Conservation (phyloP, 2,888 invertebrate species). For the Drosophila mimica region DNA sequence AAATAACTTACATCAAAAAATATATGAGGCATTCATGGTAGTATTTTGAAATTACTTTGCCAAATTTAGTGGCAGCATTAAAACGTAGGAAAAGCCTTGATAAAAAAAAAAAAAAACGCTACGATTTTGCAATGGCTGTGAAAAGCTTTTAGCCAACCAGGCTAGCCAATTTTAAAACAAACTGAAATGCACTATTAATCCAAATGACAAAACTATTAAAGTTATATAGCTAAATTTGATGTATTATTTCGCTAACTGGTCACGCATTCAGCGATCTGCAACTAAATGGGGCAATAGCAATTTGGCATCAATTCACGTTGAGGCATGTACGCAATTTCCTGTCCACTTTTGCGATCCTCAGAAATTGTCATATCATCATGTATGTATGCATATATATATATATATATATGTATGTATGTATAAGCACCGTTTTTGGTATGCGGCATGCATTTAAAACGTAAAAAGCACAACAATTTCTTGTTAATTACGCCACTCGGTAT, state of each 20-base stretch:
- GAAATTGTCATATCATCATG: constrained; percentile 23
- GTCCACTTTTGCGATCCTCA: constrained; percentile 27
- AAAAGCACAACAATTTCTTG: constrained; percentile 50
- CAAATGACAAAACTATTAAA: neutral
- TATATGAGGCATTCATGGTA: neutral
- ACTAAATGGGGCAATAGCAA: constrained; percentile 1
- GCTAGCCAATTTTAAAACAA: neutral
- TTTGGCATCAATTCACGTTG: constrained; percentile 4
- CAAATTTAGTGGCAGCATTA: neutral
- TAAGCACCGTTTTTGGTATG: constrained; percentile 39
- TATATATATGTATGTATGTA: neutral
- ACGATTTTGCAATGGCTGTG: neutral
- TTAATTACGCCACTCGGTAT: constrained; percentile 70
- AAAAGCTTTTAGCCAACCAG: neutral
- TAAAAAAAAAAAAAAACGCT: neutral
- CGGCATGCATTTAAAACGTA: constrained; percentile 40
- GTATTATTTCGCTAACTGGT: neutral
- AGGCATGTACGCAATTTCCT: constrained; percentile 59
- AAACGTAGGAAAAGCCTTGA: neutral
- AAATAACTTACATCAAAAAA: neutral
- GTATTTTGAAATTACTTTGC: neutral
- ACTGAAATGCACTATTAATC: neutral
- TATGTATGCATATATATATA: neutral
- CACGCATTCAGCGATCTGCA: neutral
- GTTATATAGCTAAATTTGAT: neutral